Base-by-base conservation (phyloP, 2,797 vertebrate species). In the Lateolabrax maculatus region DNA sequence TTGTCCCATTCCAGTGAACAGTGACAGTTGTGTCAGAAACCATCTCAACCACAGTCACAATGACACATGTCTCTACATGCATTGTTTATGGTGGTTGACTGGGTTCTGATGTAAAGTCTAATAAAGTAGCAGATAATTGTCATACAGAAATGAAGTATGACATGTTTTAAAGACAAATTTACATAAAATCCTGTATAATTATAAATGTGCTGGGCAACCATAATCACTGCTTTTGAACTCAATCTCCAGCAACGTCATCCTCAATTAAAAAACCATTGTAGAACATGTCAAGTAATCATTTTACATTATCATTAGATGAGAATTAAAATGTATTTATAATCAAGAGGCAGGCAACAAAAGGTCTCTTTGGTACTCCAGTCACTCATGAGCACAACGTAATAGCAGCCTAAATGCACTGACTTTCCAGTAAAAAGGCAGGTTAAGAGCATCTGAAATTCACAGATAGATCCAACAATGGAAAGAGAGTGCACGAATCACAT, bases 401-500 rank as follows among this genome's bases (percentile, higher is more conserved):
- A 69, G 57, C 10, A 71, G 49, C 37, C 11, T 36, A 41, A 80
- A 75, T 84, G 46, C n/a, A 18, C 49, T 21, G 23, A 66, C 31
- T 56, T 71, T 19, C 41, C n/a, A 44, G 27, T 43, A 88, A 77
- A 79, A 78, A 75, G 61, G 69, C 64, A 84, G 77, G 75, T 68
- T 61, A 61, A 75, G 60, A 56, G 64, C 79, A 65, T 52, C 62
- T 36, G 62, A 65, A 68, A 73, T 71, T 65, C 41, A 67, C 58
- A 79, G 77, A 84, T 39, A 71, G 58, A 31, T 79, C 58, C 53
- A 85, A 52, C 74, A 81, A 77, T 63, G 76, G 19, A 46, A 49
- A 65, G 55, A 77, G 34, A 61, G 52, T 48, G 60, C 79, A 74
- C 48, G 19, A 87, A 80, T 87, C 77, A 83, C 15, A 87, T 77